Percentiles rank a stretch among this genome's conserved stretches.
Conservation (phyloP, 1,140 invertebrate genomes). For the Choristoneura fumiferana region DNA sequence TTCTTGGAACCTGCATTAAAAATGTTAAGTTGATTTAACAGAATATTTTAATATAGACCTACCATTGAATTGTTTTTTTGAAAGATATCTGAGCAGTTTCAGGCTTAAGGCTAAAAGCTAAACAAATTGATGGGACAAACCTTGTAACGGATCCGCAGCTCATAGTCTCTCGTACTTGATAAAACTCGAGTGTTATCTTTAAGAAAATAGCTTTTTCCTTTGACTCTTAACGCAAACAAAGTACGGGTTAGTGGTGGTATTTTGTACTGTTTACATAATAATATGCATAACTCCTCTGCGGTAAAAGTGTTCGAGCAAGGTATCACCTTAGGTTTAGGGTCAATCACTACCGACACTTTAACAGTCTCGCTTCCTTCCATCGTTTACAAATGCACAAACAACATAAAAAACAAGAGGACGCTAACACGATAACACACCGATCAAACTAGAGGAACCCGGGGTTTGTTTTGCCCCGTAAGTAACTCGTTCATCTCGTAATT, state of each 20-base stretch:
- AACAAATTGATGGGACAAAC: constrained; percentile 53
- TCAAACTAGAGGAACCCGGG: constrained; percentile 37
- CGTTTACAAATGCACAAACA: constrained; percentile 22
- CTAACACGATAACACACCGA: constrained; percentile 48
- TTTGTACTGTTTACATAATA: constrained; percentile 83
- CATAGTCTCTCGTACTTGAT: constrained; percentile 79
- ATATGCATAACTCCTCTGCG: constrained; percentile 85
- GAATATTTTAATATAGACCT: too few relatives aligned
- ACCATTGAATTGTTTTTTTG: too few relatives aligned
- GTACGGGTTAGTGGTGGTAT: constrained; percentile 88
- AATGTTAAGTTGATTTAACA: not conserved
- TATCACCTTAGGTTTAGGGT: constrained; percentile 53
- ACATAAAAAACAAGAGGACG: constrained; percentile 62
- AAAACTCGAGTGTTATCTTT: constrained; percentile 79
- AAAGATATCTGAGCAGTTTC: too few relatives aligned
- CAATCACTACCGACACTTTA: constrained; percentile 63
- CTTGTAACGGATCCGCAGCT: constrained; percentile 89
- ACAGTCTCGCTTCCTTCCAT: constrained; percentile 65
- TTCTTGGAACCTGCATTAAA: constrained; percentile 72
- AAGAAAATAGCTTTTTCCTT: constrained; percentile 82
- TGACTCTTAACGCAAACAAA: constrained; percentile 85
- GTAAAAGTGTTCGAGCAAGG: constrained; percentile 57
- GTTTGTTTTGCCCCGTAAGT: constrained; percentile 30
- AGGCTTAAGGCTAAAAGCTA: too few relatives aligned
- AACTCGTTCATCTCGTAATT: constrained; percentile 45